A percentile compares a stretch with the other conserved stretches of the same genome.
Evolutionary conservation across 2,797 vertebrate species (phyloP).

Genomic region (Perdix hodgsoniae): DNA sequence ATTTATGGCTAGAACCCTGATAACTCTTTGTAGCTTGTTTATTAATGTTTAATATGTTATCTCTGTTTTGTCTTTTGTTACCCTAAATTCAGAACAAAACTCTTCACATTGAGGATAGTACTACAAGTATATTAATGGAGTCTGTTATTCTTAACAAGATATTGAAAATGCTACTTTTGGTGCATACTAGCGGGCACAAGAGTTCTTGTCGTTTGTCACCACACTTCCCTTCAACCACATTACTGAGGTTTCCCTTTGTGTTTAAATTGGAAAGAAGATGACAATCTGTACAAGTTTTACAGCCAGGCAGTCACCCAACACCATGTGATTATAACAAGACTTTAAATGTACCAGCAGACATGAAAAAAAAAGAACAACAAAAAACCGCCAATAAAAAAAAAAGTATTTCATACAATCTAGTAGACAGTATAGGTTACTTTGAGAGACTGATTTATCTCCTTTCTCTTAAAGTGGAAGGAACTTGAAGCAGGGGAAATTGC

Average conservation of each 20-base stretch:
- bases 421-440: not conserved
- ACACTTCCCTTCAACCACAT: not conserved
- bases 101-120: not conserved
- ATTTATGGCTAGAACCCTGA: not conserved
- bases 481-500: not conserved
- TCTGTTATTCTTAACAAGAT: accelerated
- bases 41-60: not conserved
- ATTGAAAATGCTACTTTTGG: accelerated
- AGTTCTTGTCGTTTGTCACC: not conserved
- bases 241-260: not conserved
- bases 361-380: not conserved
- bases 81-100: not conserved
- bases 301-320: not conserved
- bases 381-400: not conserved
- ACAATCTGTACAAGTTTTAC: not conserved
- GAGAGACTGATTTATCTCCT: not conserved
- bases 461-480: not conserved
- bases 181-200: not conserved
- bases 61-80: not conserved
- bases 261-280: not conserved
- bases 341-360: not conserved
- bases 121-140: not conserved
- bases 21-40: not conserved
- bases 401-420: not conserved
- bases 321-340: not conserved